Conservation (phyloP, 2,113 vertebrate genomes). For the Cettia cetti region DNA sequence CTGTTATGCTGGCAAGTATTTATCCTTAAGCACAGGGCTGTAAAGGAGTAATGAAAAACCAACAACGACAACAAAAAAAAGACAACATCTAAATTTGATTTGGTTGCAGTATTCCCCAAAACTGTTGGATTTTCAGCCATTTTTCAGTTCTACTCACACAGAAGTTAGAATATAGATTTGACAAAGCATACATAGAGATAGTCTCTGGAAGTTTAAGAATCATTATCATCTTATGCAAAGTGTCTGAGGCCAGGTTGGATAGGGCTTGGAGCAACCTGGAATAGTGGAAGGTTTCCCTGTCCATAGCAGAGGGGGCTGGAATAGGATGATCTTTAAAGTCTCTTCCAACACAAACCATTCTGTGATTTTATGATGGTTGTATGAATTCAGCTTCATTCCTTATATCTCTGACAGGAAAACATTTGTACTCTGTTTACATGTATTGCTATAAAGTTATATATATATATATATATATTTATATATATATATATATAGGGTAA, state of each 20-base stretch:
- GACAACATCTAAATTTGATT: not conserved
- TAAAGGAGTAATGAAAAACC: not conserved
- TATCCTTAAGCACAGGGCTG: not conserved
- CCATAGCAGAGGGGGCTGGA: too few species aligned
- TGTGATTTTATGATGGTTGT: not conserved
- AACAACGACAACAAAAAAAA: not conserved
- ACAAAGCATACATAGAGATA: not conserved
- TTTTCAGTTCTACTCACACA: not conserved
- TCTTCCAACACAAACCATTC: not conserved
- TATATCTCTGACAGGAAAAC: not conserved
- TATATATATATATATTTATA: too few species aligned
- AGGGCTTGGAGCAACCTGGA: not conserved
- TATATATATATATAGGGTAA: not conserved
- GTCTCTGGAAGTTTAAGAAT: not conserved
- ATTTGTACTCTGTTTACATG: not conserved
- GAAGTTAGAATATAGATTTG: not conserved
- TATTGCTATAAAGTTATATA: not conserved
- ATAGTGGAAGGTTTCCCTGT: not conserved
- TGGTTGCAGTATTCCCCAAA: not conserved
- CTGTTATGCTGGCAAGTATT: not conserved
- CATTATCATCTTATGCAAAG: not conserved
- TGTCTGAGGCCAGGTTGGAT: not conserved
- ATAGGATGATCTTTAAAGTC: not conserved
- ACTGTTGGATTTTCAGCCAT: not conserved
- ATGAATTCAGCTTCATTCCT: not conserved